Evolutionary conservation across 2,113 vertebrate genomes (phyloP).

Genomic region (Gymnocephalus cernua): DNA sequence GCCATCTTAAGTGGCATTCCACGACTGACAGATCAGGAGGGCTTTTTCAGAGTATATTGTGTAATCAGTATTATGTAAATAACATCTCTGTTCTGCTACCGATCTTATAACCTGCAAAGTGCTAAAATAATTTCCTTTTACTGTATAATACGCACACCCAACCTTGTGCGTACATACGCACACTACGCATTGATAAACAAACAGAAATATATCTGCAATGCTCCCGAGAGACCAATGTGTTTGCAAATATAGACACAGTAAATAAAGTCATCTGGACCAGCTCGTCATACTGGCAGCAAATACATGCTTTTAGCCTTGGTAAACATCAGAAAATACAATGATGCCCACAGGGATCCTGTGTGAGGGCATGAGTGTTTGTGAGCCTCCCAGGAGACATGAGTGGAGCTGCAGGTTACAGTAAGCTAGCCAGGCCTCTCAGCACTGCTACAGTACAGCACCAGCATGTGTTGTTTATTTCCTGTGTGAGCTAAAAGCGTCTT

Average conservation of each 20-base stretch:
- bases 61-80: background rate
- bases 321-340: slow-evolving; percentile 63
- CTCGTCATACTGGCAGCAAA: slow-evolving; percentile 40
- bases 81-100: background rate
- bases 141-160: background rate
- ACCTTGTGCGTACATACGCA: background rate
- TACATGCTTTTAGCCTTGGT: slow-evolving; percentile 63
- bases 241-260: slow-evolving; percentile 58
- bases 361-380: slow-evolving; percentile 36
- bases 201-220: slow-evolving; percentile 15
- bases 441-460: slow-evolving; percentile 15
- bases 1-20: background rate
- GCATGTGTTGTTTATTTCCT: slow-evolving; percentile 29
- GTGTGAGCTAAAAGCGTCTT: slow-evolving; percentile 56
- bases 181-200: slow-evolving; percentile 43
- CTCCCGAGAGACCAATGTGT: slow-evolving; percentile 39
- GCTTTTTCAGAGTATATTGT: background rate
- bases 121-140: background rate
- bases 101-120: background rate
- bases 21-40: background rate
- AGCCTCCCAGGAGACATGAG: slow-evolving; percentile 65
- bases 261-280: slow-evolving; percentile 43
- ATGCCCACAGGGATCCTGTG: slow-evolving; percentile 50
- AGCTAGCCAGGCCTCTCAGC: slow-evolving; percentile 51
- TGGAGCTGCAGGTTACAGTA: slow-evolving; percentile 60